A percentile compares a stretch with the other conserved stretches of the same genome.
These are phyloP conservation scores for Aplochiton taeniatus DNA, from an alignment of 2,797 vertebrate genomes.

Conservation along the genomic window DNA sequence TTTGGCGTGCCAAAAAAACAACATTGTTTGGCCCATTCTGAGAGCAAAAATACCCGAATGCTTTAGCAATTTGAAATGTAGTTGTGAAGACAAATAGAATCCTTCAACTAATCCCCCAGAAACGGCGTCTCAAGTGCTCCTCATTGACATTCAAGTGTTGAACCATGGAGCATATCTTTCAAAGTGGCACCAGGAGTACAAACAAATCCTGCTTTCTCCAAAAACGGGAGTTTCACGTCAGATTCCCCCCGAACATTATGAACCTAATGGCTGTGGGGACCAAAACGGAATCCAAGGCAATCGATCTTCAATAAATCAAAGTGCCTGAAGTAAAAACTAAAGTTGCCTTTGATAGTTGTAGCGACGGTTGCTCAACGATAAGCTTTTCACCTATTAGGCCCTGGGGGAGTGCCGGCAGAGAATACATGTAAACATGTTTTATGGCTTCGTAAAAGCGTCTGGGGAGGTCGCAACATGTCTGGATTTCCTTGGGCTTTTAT, in stretches of 20 bases:
- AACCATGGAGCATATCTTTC: constrained; percentile 58
- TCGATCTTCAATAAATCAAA: too few species aligned
- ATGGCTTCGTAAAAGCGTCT: constrained; percentile 70
- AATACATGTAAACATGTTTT: constrained; percentile 79
- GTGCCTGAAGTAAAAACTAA: not conserved
- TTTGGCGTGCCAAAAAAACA: too few species aligned
- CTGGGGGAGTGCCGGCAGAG: constrained; percentile 50
- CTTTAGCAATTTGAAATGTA: too few species aligned
- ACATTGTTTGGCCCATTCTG: too few species aligned
- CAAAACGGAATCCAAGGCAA: constrained; percentile 34
- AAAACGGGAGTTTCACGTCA: constrained; percentile 31
- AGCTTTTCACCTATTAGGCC: constrained; percentile 70
- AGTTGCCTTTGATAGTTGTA: constrained; percentile 56
- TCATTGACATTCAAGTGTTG: constrained; percentile 55
- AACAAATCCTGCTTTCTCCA: constrained; percentile 38
- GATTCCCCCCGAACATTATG: constrained; percentile 41
- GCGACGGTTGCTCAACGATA: constrained; percentile 66
- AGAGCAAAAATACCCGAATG: too few species aligned
- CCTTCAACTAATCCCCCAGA: constrained; percentile 31
- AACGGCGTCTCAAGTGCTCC: constrained; percentile 25
- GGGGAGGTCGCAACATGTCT: constrained; percentile 62
- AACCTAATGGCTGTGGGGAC: constrained; percentile 19
- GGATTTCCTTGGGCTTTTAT: constrained; percentile 66
- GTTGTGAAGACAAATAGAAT: constrained; percentile 31
- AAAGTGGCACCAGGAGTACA: constrained; percentile 47